A percentile compares a stretch with the other conserved stretches of the same genome.
These are phyloP conservation scores for Alectura lathami DNA, from an alignment of 2,113 vertebrate species.

Conservation along the genomic window DNA sequence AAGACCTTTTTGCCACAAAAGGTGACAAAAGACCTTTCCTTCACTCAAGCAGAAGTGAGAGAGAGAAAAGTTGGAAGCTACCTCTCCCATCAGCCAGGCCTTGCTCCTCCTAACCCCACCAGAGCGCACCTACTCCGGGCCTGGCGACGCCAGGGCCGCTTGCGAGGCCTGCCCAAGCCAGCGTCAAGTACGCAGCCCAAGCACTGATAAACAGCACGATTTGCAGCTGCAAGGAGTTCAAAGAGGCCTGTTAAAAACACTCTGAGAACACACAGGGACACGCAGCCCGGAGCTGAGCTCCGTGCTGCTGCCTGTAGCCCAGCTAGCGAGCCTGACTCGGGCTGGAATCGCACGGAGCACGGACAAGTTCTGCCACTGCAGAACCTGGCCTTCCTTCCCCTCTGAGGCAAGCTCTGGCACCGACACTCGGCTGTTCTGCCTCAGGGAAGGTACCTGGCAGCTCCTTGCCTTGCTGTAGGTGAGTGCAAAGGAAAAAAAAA, in stretches of 20 bases:
- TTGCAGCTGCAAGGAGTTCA: not conserved
- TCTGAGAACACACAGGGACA: not conserved
- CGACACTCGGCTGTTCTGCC: not conserved
- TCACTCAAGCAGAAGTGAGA: not conserved
- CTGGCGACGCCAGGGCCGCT: rapidly evolving
- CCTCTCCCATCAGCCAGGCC: not conserved
- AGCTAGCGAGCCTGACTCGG: not conserved
- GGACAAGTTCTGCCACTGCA: not conserved
- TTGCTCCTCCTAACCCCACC: rapidly evolving
- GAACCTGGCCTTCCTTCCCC: not conserved
- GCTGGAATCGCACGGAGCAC: not conserved
- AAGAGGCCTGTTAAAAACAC: not conserved
- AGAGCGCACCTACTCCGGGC: rapidly evolving
- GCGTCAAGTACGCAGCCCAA: not conserved
- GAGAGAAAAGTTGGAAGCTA: not conserved
- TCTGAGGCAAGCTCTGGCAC: not conserved
- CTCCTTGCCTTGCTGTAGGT: not conserved
- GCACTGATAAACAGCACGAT: not conserved
- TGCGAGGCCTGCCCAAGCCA: not conserved
- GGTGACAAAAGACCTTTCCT: not conserved
- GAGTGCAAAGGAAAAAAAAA: not conserved
- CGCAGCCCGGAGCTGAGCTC: not conserved
- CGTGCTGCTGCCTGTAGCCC: not conserved
- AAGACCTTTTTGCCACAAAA: too few relatives aligned
- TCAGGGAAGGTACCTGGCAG: not conserved